Conservation (phyloP, 2,888 invertebrate species). For the Macropis europaea region DNA sequence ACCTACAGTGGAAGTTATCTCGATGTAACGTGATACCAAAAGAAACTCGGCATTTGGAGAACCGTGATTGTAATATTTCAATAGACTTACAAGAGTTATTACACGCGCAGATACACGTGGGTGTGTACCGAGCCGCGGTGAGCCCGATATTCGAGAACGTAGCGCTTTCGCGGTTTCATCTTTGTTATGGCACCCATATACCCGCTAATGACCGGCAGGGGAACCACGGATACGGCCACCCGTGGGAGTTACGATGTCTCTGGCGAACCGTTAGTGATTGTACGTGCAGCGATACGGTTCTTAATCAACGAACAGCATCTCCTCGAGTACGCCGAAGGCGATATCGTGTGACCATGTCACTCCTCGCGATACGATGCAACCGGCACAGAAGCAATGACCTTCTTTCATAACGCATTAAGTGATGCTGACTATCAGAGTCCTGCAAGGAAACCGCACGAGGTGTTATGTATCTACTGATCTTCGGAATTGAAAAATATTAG, state of each 20-base stretch:
- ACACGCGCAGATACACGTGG: constrained; percentile 2
- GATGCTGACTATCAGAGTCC: neutral
- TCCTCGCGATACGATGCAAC: constrained; percentile 12
- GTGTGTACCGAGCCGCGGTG: constrained; percentile 11
- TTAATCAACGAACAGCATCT: constrained; percentile 52
- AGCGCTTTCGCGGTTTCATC: constrained; percentile 51
- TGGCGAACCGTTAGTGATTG: constrained; percentile 60
- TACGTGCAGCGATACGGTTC: constrained; percentile 55
- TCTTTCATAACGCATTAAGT: constrained; percentile 39
- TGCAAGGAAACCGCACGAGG: too few species aligned
- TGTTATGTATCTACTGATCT: too few species aligned
- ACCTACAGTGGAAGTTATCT: too few species aligned
- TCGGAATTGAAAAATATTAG: too few species aligned
- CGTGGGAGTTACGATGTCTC: constrained; percentile 62
- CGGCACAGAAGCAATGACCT: neutral
- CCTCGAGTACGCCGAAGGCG: constrained; percentile 36
- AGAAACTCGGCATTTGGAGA: too few species aligned
- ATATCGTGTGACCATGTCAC: constrained; percentile 49
- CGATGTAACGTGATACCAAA: too few species aligned
- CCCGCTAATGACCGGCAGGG: constrained; percentile 62
- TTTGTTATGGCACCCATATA: constrained; percentile 61
- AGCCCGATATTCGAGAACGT: constrained; percentile 25
- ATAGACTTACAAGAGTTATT: constrained; percentile 24
- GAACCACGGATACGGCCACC: constrained; percentile 35
- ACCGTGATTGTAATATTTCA: constrained; percentile 15